These are phyloP conservation scores for Gallinago undulata DNA, from an alignment of 2,113 vertebrate genomes.

Conservation along the genomic window DNA sequence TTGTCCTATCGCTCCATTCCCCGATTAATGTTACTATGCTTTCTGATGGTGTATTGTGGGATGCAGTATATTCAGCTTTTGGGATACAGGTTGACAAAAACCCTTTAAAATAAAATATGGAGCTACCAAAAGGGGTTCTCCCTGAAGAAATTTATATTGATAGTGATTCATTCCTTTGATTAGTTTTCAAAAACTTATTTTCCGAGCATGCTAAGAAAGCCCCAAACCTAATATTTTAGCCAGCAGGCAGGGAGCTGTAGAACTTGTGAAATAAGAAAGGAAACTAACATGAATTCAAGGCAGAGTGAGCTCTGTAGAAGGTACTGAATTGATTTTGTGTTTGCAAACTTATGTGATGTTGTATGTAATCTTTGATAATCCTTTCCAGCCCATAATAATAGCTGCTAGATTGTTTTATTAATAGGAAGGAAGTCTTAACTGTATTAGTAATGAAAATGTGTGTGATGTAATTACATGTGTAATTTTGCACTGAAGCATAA, in stretches of 20 bases:
- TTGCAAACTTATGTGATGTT: not conserved
- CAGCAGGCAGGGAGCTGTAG: not conserved
- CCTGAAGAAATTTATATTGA: not conserved
- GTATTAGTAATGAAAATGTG: not conserved
- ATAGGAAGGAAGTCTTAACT: not conserved
- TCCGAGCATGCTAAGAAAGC: not conserved
- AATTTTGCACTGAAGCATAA: not conserved
- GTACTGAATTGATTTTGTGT: not conserved
- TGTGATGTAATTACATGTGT: not conserved
- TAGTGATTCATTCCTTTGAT: not conserved
- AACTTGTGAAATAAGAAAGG: not conserved
- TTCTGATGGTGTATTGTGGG: not conserved
- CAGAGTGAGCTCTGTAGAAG: not conserved
- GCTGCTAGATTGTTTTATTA: not conserved
- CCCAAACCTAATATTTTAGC: not conserved
- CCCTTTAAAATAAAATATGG: not conserved
- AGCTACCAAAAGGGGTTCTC: not conserved
- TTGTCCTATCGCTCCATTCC: not conserved
- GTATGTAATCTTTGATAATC: not conserved
- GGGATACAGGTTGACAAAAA: not conserved
- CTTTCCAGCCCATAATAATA: not conserved
- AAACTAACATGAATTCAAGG: not conserved
- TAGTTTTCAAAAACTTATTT: not conserved
- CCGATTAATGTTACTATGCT: not conserved
- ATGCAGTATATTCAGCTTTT: not conserved